These are phyloP conservation scores for Mus spicilegus DNA, from an alignment of 2,113 vertebrate species.

Conservation along the genomic window DNA sequence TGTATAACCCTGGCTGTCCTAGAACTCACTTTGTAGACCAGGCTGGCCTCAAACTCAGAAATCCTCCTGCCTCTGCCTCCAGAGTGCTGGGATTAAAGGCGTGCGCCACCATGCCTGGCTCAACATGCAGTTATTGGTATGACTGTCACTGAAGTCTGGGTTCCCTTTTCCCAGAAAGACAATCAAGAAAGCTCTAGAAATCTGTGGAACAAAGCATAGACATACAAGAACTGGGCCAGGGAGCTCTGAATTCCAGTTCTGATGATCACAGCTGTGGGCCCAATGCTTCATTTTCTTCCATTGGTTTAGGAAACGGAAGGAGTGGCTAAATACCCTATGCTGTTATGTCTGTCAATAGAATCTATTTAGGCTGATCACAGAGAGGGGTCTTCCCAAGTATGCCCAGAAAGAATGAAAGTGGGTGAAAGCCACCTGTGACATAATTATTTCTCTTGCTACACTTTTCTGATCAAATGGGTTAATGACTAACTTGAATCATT, in stretches of 20 bases:
- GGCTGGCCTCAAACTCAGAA: no score
- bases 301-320: not conserved
- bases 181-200: not conserved
- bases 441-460: not conserved
- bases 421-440: not conserved
- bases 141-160: not conserved
- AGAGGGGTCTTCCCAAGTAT: not conserved
- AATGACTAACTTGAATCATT: not conserved
- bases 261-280: not conserved
- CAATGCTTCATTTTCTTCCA: not conserved
- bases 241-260: not conserved
- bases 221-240: not conserved
- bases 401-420: slow-evolving; percentile 24
- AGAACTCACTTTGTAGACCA: no score
- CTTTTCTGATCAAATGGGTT: not conserved
- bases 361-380: not conserved
- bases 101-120: no score
- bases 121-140: not conserved
- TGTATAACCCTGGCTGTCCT: no score
- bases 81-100: no score
- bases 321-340: not conserved
- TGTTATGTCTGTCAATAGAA: not conserved
- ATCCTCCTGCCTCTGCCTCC: no score
- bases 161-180: not conserved
- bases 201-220: accelerated